These are phyloP conservation scores for Chrysoperla carnea DNA, from an alignment of 1,140 invertebrate genomes.

Conservation along the genomic window DNA sequence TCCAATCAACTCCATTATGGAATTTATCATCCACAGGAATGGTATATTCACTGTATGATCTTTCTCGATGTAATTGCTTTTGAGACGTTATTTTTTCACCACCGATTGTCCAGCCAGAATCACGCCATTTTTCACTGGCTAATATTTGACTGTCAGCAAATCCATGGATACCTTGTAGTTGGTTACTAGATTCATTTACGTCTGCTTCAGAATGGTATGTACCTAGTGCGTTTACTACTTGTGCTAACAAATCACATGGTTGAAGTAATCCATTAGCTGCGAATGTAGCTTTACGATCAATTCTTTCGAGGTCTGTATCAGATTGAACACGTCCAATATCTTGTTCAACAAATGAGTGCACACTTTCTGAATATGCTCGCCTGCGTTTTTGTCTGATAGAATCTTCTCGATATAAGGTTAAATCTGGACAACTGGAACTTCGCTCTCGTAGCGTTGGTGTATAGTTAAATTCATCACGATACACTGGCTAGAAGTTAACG, in stretches of 20 bases:
- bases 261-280: conserved; percentile 19
- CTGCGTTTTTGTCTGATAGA: conserved; percentile 31
- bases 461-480: conserved; percentile 24
- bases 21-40: conserved; percentile 23
- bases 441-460: conserved; percentile 17
- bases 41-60: conserved; percentile 27
- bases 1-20: conserved; percentile 33
- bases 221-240: conserved; percentile 54
- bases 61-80: conserved; percentile 13
- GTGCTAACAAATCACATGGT: conserved; percentile 42
- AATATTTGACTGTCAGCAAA: conserved; percentile 50
- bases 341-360: conserved; percentile 18
- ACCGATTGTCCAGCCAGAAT: conserved; percentile 32
- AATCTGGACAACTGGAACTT: conserved; percentile 39
- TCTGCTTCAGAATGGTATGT: conserved; percentile 33
- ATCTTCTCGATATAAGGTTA: conserved; percentile 29
- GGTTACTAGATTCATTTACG: conserved; percentile 12
- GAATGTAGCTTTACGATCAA: conserved; percentile 61
- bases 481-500: conserved; percentile 27
- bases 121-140: conserved; percentile 36
- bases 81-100: conserved; percentile 22
- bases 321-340: conserved; percentile 44
- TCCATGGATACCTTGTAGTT: conserved; percentile 31
- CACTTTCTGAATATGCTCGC: conserved; percentile 40
- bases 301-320: conserved; percentile 54